A percentile compares a stretch with the other conserved stretches of the same genome.
These are phyloP conservation scores for Ectemnius cavifrons DNA, from an alignment of 2,888 invertebrate species.

Conservation along the genomic window DNA sequence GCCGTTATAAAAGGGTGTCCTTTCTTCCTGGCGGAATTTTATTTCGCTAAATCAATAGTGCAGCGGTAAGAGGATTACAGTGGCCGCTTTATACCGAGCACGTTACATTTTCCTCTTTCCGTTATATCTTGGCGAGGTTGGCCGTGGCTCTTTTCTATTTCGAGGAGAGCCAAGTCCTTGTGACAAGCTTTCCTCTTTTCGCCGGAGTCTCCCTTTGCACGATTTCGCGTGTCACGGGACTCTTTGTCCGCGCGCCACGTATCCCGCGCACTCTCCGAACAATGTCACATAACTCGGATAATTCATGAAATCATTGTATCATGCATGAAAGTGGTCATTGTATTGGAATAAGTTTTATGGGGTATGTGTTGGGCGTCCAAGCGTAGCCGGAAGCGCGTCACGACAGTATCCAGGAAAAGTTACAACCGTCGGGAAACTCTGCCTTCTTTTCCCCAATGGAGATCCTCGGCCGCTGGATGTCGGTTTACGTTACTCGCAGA, in stretches of 20 bases:
- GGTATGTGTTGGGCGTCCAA: too few species aligned
- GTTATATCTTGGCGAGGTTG: neutral
- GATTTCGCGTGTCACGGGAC: constrained; percentile 62
- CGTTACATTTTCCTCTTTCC: neutral
- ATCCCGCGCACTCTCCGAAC: constrained; percentile 40
- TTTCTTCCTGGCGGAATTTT: too few species aligned
- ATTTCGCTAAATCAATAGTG: too few species aligned
- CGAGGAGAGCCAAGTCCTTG: too few species aligned
- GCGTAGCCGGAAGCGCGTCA: constrained; percentile 6
- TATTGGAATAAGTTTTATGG: constrained; percentile 59
- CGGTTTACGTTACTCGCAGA: constrained; percentile 2
- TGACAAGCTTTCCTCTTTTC: neutral
- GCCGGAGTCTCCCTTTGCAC: neutral
- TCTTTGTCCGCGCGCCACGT: constrained; percentile 48
- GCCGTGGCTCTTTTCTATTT: too few species aligned
- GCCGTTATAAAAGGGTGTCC: too few species aligned
- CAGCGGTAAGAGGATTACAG: too few species aligned
- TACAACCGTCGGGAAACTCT: constrained; percentile 26
- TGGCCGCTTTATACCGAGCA: neutral
- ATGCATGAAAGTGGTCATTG: constrained; percentile 58
- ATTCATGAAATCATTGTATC: constrained; percentile 55
- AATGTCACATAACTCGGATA: constrained; percentile 61
- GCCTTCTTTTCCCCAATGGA: neutral
- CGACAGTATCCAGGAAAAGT: constrained; percentile 43
- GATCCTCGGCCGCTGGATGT: neutral